These are phyloP conservation scores for Hemicentrotus pulcherrimus DNA, from an alignment of 35 echinoderm and acorn worm genomes.

Conservation along the genomic window DNA sequence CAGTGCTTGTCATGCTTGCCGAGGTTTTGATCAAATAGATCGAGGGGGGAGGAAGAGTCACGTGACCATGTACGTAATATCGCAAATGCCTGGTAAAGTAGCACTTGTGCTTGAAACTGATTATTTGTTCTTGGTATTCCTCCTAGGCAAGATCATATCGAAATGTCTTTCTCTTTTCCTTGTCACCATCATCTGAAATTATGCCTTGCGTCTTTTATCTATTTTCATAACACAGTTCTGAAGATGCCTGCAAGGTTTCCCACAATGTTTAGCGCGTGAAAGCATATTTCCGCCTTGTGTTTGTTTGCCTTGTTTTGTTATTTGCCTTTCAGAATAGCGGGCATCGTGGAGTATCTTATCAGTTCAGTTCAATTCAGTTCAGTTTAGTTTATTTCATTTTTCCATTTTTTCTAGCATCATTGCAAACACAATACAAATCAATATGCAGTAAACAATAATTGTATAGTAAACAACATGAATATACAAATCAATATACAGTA, in stretches of 20 bases:
- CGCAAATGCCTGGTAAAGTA: not conserved
- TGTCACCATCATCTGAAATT: not conserved
- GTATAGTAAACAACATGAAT: no score
- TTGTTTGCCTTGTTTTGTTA: not conserved
- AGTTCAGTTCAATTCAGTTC: no score
- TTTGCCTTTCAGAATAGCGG: not conserved
- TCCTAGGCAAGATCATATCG: not conserved
- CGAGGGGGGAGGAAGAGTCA: not conserved
- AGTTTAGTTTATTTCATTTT: no score
- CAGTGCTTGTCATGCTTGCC: not conserved
- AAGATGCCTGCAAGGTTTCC: not conserved
- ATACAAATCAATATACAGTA: no score
- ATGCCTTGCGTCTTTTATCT: slow-evolving; percentile 17
- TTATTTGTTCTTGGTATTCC: not conserved
- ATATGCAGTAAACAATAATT: no score
- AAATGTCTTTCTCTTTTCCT: not conserved
- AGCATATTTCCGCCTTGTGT: not conserved
- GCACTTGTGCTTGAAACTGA: not conserved
- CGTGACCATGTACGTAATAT: not conserved
- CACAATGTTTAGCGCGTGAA: not conserved
- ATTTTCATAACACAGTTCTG: not conserved
- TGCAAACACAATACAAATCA: no score
- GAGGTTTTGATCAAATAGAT: not conserved
- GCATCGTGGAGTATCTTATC: no score
- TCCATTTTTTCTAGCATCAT: no score